Evolutionary conservation across 1,140 invertebrate species (phyloP).

Genomic region (Drosophila gunungcola): DNA sequence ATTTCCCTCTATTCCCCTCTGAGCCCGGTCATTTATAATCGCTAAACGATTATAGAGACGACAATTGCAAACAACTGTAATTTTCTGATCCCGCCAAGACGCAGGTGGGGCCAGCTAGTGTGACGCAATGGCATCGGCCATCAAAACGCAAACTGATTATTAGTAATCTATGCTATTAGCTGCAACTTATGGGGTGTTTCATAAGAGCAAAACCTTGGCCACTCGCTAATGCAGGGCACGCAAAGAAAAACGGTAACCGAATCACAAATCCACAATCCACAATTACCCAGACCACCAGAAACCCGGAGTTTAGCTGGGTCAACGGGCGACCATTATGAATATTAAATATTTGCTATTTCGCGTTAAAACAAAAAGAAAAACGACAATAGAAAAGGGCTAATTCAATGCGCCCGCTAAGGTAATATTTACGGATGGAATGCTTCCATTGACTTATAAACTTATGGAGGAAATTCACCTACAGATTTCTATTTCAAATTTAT

Average conservation of each 20-base stretch:
- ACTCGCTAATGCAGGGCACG: conserved; percentile 35
- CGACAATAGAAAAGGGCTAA: conserved; percentile 7
- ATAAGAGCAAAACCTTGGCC: conserved; percentile 16
- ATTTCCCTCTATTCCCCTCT: not conserved
- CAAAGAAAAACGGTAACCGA: conserved; percentile 19
- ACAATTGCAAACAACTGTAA: conserved; percentile 28
- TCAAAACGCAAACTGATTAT: conserved; percentile 17
- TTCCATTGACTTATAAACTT: conserved; percentile 6
- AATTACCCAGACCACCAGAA: conserved; percentile 15
- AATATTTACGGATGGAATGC: not conserved
- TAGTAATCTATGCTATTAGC: conserved; percentile 23
- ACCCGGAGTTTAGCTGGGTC: conserved; percentile 10
- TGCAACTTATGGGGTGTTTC: conserved; percentile 12
- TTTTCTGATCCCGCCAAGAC: conserved; percentile 5
- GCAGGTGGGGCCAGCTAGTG: not conserved
- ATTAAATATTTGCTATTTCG: conserved; percentile 65
- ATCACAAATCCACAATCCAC: conserved; percentile 14
- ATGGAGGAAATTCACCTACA: not conserved
- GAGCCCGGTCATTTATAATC: not conserved
- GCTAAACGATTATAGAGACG: conserved; percentile 8
- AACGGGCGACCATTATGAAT: conserved; percentile 61
- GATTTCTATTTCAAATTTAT: not conserved
- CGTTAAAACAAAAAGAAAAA: conserved; percentile 35
- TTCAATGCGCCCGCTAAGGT: conserved; percentile 16
- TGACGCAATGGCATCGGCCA: not conserved